Conservation (phyloP, 1,140 invertebrate species). For the Palaemon carinicauda region DNA sequence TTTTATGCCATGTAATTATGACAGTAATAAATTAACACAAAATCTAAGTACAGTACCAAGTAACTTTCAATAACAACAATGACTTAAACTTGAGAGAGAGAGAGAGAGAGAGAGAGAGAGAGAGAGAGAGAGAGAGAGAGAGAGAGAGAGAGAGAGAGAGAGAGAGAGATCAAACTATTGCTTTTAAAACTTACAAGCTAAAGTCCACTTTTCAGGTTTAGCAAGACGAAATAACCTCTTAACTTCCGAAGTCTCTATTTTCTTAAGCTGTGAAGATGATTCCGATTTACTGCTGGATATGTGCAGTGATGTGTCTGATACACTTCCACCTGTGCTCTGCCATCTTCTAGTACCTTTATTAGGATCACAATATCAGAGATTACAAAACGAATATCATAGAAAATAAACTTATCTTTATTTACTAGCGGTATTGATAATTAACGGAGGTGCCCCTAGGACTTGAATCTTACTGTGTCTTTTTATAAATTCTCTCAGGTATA, state of each 20-base stretch:
- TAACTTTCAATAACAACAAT: no score
- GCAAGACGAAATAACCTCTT: slow-evolving; percentile 61
- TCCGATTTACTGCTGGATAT: neutral
- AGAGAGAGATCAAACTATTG: neutral
- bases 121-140: neutral
- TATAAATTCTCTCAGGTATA: no score
- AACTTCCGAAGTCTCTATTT: neutral
- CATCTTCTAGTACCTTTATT: slow-evolving; percentile 6
- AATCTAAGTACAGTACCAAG: no score
- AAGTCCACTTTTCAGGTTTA: slow-evolving; percentile 62
- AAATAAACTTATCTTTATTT: no score
- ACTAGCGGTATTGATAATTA: no score
- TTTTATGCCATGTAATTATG: no score
- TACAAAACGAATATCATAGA: no score
- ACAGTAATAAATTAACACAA: no score
- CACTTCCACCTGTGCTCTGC: neutral
- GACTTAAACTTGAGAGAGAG: no score
- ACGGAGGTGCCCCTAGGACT: no score
- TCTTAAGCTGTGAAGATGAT: neutral
- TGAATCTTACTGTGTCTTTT: no score
- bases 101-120: neutral
- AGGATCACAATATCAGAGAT: no score
- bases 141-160: neutral
- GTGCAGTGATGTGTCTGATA: neutral
- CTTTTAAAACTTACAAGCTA: slow-evolving; percentile 59